phyloP scores from a whole-genome alignment of 2,888 invertebrate species.

The Rhabditoides inermis region DNA sequence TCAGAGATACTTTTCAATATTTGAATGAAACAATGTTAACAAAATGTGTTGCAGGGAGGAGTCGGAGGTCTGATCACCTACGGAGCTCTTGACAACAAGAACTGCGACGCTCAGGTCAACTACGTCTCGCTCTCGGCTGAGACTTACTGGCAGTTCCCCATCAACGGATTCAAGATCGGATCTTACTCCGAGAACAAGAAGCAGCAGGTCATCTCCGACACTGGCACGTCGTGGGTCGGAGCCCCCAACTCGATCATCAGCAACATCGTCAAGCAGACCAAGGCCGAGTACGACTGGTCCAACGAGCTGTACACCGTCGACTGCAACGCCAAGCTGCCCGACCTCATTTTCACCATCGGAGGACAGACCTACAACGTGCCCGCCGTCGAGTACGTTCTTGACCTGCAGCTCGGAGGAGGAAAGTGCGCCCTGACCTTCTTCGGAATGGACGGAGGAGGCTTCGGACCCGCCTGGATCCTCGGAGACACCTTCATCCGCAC shows the following conservation, averaged over 20 bases:
- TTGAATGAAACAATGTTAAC: too few relatives aligned
- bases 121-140: slow-evolving; percentile 37
- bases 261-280: slow-evolving; percentile 24
- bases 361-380: slow-evolving; percentile 33
- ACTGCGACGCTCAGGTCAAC: slow-evolving; percentile 34
- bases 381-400: slow-evolving; percentile 41
- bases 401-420: slow-evolving; percentile 29
- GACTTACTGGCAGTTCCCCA: slow-evolving; percentile 47
- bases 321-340: slow-evolving; percentile 29
- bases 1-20: too few relatives aligned
- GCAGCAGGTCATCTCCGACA: slow-evolving; percentile 40
- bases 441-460: slow-evolving; percentile 15
- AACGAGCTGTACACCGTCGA: slow-evolving; percentile 29
- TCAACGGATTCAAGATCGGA: slow-evolving; percentile 32
- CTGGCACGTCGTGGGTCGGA: slow-evolving; percentile 41
- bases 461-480: slow-evolving; percentile 25
- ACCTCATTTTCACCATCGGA: slow-evolving; percentile 36
- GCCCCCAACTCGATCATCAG: slow-evolving; percentile 17
- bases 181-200: slow-evolving; percentile 19
- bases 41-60: too few relatives aligned
- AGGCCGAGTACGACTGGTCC: slow-evolving; percentile 27
- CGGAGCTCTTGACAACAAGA: slow-evolving; percentile 38
- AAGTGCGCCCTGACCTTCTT: slow-evolving; percentile 27
- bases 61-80: slow-evolving; percentile 42
- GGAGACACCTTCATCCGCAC: slow-evolving; percentile 29